Percentiles rank a stretch among this genome's conserved stretches.
Conservation (phyloP, 2,888 invertebrate species). For the Pyrocoelia pectoralis region DNA sequence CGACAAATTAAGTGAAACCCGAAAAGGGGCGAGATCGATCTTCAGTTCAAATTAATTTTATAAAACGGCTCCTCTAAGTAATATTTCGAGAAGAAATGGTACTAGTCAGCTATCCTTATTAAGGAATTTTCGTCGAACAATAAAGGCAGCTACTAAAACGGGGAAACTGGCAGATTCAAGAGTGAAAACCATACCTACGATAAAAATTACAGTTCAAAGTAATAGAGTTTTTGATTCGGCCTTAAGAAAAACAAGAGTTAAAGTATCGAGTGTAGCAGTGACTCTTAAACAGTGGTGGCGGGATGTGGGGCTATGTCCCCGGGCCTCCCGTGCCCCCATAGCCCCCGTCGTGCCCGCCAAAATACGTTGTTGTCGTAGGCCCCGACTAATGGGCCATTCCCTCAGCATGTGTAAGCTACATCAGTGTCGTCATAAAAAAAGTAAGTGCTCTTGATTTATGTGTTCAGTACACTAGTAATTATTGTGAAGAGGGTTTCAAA, state of each 20-base stretch:
- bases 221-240: constrained; percentile 40
- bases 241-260: constrained; percentile 49
- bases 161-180: constrained; percentile 21
- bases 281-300: constrained; percentile 61
- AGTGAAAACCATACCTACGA: constrained; percentile 30
- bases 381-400: constrained; percentile 76
- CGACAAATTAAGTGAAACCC: neutral
- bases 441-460: constrained; percentile 60
- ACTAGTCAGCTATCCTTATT: constrained; percentile 11
- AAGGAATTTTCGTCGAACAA: constrained; percentile 9
- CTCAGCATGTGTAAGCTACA: constrained; percentile 84
- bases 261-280: constrained; percentile 59
- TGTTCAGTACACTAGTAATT: neutral
- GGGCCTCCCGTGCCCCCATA: constrained; percentile 55
- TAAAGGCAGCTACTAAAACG: neutral
- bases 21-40: neutral
- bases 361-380: constrained; percentile 46
- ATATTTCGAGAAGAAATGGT: constrained; percentile 23
- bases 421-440: constrained; percentile 79
- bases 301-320: constrained; percentile 62
- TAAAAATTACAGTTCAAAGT: constrained; percentile 39
- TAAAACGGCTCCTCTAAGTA: constrained; percentile 38
- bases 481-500: too few relatives aligned
- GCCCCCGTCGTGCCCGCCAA: constrained; percentile 47
- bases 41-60: constrained; percentile 16